These are phyloP conservation scores for Sciurus niger DNA, from an alignment of 2,113 vertebrate species.

Conservation along the genomic window DNA sequence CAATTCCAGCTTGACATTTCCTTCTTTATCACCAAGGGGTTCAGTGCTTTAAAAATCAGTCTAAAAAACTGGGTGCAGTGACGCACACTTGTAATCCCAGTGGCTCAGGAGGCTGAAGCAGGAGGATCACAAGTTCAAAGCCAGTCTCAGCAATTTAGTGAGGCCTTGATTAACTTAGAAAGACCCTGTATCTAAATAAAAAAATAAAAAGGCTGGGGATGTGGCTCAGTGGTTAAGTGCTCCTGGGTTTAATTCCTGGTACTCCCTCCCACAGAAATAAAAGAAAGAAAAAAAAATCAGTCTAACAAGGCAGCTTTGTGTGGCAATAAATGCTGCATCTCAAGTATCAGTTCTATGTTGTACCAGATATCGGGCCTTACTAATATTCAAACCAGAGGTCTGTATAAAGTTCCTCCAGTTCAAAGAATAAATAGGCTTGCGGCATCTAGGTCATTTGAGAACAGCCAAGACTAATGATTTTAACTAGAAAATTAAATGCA, in stretches of 20 bases:
- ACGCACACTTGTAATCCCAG: too few relatives aligned
- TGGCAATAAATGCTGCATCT: neutral
- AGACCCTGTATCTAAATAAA: too few relatives aligned
- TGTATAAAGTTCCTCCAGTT: neutral
- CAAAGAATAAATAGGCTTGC: neutral
- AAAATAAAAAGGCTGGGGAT: too few relatives aligned
- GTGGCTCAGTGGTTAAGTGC: too few relatives aligned
- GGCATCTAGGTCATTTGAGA: neutral
- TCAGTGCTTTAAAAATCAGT: slow-evolving; percentile 12
- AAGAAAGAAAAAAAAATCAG: neutral
- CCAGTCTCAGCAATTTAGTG: too few relatives aligned
- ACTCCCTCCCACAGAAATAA: too few relatives aligned
- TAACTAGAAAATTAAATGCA: slow-evolving; percentile 31
- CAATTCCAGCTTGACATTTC: neutral
- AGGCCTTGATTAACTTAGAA: too few relatives aligned
- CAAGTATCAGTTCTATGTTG: neutral
- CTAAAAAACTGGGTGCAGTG: neutral
- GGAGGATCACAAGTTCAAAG: too few relatives aligned
- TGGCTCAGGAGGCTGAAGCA: too few relatives aligned
- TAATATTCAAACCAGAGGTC: neutral
- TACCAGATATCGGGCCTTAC: neutral
- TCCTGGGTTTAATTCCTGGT: too few relatives aligned
- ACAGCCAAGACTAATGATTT: neutral
- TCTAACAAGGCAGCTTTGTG: neutral
- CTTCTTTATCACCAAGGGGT: neutral